Evolutionary conservation across 2,888 invertebrate species (phyloP), one percentile per base, ranked within the genome.

Genomic region (Ischnura elegans): DNA sequence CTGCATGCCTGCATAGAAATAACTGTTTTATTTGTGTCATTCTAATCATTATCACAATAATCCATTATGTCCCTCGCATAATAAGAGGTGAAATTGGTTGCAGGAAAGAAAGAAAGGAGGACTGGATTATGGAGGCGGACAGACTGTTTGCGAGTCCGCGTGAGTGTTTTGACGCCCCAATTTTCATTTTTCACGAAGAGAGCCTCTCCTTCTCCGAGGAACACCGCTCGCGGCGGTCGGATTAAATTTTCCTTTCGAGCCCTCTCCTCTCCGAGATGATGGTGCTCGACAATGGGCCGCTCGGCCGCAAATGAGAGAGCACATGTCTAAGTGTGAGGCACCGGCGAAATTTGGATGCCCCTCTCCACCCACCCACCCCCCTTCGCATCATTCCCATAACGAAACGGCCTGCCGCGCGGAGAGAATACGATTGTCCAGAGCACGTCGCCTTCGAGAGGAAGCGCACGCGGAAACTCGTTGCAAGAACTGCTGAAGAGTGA

Each of bases 221-320:
- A 51, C 16, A 13, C n/a, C n/a, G n/a, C n/a, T n/a, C n/a, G n/a
- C 29, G 76, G 16, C 36, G 25, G 76, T 36, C 13, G 36, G 76
- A 76, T 76, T 76, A 76, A 76, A 76, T 76, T 76, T 76, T 76
- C 76, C n/a, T 76, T 76, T 76, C 36, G 29, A 36, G 76, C 29
- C 36, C 13, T 25, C 61, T 21, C 76, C 76, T 4, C 76, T 10
- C 51, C 16, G 51, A 51, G 51, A 51, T 51, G 51, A 51, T 51
- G 16, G 76, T 10, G 19, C 16, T 76, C 36, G 13, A 76, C 36
- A 36, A 76, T 76, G 76, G 76, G 76, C 4, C 10, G 36, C 10
- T 3, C 76, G 8, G 6, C 51, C 51, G 10, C 36, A 76, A 8
- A 76, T 76, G 76, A 76, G 76, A 76, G 29, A 10, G 29, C 76